Conservation (phyloP, 2,888 invertebrate species). For the Brenthis hecate region DNA sequence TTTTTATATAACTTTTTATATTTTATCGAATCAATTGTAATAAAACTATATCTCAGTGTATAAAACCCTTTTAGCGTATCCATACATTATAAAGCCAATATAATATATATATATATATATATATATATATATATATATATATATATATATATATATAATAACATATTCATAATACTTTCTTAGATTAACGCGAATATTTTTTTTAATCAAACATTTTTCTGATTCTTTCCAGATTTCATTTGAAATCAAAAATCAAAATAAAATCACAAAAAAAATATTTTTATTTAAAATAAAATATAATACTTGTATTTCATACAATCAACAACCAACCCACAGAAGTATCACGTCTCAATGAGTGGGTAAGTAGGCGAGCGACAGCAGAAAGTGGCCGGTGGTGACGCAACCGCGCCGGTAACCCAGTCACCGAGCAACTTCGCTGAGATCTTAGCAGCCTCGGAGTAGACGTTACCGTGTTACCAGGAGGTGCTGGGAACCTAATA, state of each 20-base stretch:
- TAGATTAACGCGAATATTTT: neutral
- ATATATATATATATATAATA: no score
- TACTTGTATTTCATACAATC: neutral
- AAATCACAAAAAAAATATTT: neutral
- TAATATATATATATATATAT: no score
- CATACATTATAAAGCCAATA: no score
- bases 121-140: no score
- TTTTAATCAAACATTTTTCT: neutral
- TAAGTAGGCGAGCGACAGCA: slow-evolving; percentile 80
- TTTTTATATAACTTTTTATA: no score
- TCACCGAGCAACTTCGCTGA: slow-evolving; percentile 50
- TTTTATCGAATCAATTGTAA: no score
- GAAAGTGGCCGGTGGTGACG: slow-evolving; percentile 76
- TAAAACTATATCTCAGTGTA: no score
- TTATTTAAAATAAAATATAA: neutral
- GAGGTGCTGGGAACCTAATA: neutral
- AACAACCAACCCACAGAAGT: slow-evolving; percentile 27
- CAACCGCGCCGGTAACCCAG: slow-evolving; percentile 79
- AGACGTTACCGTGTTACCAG: neutral
- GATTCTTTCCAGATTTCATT: no score
- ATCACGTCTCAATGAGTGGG: slow-evolving; percentile 74
- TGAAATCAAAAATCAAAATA: no score
- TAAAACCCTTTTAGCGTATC: no score
- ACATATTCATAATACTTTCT: no score
- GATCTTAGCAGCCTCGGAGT: neutral